Evolutionary conservation across 1,140 invertebrate species (phyloP), one percentile per base, ranked within the genome.

Genomic region (Pachyrhynchus sulphureomaculatus): DNA sequence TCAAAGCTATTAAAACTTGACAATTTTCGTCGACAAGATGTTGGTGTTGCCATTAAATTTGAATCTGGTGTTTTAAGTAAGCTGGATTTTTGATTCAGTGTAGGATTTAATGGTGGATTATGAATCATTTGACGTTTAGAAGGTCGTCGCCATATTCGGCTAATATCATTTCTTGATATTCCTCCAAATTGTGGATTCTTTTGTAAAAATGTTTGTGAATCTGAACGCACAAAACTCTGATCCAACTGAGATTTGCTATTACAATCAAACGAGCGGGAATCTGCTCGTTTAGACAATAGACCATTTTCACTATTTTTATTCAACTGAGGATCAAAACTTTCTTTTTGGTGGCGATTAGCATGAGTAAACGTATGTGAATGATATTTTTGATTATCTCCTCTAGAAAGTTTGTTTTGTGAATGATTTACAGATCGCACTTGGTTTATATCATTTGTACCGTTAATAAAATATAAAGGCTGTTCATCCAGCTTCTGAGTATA

Each of bases 1-100:
- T 48, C 45, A 48, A 48, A 48, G n/a, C 41, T 44, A 24, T 18
- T 21, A 21, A 8, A 44, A 44, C 21, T 6, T 44, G 9, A 24
- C 18, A 44, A 17, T 44, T 3, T 44, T 44, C 41, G 18, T 44
- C 21, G 18, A 15, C 2, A 12, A 39, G 5, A 12, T 24, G 17
- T 18, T 24, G 18, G 18, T 2, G 1, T 29, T 2, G 1, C 12
- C 5, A 29, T 2, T 9, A 1, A 3, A 29, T 29, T 29, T 29
- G 5, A 29, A 6, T 29, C 6, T 29, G 26, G 26, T 6, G 6
- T 29, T 1, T 2, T 10, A 29, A 9, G 12, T 2, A 9, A 9
- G 8, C 1, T 29, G 12, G 26, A 10, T 2, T 29, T 29, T 29
- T 29, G 26, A 3, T 9, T 20, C 23, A 8, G 15, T 2, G 18